Evolutionary conservation across 2,797 vertebrate species (phyloP).

Genomic region (Oreochromis mossambicus): DNA sequence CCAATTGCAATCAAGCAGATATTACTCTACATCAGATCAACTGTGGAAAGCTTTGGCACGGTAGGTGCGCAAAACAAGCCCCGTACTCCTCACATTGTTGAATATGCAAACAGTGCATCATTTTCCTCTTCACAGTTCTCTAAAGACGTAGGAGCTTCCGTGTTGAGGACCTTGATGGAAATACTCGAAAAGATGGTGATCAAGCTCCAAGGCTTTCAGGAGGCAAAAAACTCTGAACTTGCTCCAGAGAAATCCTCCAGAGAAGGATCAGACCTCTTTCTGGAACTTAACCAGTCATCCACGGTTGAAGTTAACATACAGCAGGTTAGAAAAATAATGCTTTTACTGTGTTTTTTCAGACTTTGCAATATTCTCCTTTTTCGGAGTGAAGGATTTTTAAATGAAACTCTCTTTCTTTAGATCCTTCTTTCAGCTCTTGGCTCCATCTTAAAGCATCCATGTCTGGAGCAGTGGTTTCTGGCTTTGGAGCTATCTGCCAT

Average conservation of each 20-base stretch:
- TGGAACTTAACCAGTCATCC: constrained; percentile 68
- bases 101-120: not conserved
- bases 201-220: constrained; percentile 59
- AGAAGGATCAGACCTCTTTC: constrained; percentile 75
- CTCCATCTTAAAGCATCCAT: constrained; percentile 84
- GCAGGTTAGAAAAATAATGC: constrained; percentile 70
- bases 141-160: constrained; percentile 43
- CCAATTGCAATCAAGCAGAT: constrained; percentile 79
- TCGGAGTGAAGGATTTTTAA: not conserved
- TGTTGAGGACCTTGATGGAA: constrained; percentile 72
- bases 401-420: constrained; percentile 47
- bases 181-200: constrained; percentile 75
- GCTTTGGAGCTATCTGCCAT: constrained; percentile 78
- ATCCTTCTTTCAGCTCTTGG: constrained; percentile 69
- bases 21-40: constrained; percentile 85
- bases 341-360: not conserved
- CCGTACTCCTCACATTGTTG: not conserved
- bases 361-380: not conserved
- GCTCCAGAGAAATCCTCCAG: not conserved
- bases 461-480: constrained; percentile 89
- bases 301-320: constrained; percentile 60
- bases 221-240: constrained; percentile 31
- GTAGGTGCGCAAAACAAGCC: constrained; percentile 67
- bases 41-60: constrained; percentile 79
- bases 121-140: constrained; percentile 53